These are phyloP conservation scores for Scotopteryx bipunctaria DNA, from an alignment of 2,888 invertebrate species.

Conservation along the genomic window DNA sequence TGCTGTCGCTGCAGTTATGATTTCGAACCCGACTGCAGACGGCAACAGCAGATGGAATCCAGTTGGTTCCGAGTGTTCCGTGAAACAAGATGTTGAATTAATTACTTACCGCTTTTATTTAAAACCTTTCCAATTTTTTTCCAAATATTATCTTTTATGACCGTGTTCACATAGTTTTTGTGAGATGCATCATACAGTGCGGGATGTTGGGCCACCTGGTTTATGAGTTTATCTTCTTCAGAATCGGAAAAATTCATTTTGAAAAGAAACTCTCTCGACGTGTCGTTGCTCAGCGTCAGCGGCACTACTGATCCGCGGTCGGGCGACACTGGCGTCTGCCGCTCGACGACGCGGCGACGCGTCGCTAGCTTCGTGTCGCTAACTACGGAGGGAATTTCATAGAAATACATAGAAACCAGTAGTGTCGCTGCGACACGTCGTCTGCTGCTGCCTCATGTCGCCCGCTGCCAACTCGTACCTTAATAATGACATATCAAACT, in stretches of 20 bases:
- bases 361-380: constrained; percentile 17
- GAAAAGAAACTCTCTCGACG: constrained; percentile 9
- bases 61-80: constrained; percentile 10
- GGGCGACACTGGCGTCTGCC: constrained; percentile 28
- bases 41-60: constrained; percentile 25
- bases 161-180: not conserved
- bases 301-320: constrained; percentile 31
- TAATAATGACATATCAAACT: too few species aligned
- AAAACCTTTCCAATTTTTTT: not conserved
- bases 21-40: constrained; percentile 29
- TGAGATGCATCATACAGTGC: not conserved
- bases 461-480: too few species aligned
- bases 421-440: too few species aligned
- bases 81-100: constrained; percentile 2
- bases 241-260: constrained; percentile 3
- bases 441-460: too few species aligned
- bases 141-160: not conserved
- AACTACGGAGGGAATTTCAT: constrained; percentile 21
- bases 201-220: not conserved
- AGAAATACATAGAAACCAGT: constrained; percentile 4
- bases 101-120: too few species aligned
- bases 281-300: constrained; percentile 21
- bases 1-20: constrained; percentile 28
- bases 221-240: not conserved
- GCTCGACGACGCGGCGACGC: constrained; percentile 24